Evolutionary conservation across 2,797 vertebrate species (phyloP).

Genomic region (Myotis findleyi): DNA sequence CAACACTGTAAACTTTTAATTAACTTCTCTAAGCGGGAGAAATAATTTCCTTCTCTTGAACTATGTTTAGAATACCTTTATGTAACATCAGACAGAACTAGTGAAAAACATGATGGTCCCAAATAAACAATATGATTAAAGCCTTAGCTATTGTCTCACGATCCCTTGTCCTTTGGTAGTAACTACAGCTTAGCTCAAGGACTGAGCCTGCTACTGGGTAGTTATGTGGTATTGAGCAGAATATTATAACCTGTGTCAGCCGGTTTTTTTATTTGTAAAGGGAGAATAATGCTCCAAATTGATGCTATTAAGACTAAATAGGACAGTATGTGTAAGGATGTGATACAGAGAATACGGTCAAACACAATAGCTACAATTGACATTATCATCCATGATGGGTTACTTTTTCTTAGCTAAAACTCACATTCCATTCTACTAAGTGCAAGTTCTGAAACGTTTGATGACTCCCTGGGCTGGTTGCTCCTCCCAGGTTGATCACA

Average conservation of each 20-base stretch:
- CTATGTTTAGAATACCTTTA: not conserved
- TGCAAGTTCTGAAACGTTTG: not conserved
- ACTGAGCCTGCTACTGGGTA: not conserved
- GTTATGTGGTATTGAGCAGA: not conserved
- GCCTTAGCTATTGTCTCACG: not conserved
- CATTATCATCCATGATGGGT: no score
- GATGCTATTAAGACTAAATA: not conserved
- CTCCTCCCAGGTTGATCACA: not conserved
- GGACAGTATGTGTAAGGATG: not conserved
- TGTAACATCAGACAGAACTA: not conserved
- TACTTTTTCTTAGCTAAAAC: not conserved
- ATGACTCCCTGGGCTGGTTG: not conserved
- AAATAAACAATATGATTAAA: not conserved
- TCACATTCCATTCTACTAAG: not conserved
- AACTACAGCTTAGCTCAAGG: not conserved
- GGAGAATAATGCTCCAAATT: not conserved
- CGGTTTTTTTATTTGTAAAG: not conserved
- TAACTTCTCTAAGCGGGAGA: slow-evolving; percentile 22
- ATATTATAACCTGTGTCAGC: not conserved
- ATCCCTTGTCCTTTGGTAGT: not conserved
- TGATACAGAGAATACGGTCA: not conserved
- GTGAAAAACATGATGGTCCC: not conserved
- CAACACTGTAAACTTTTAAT: not conserved
- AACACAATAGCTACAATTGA: not conserved
- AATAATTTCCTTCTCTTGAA: not conserved